Evolutionary conservation across 2,888 invertebrate genomes (phyloP).

Genomic region (Stegana nigrithorax): DNA sequence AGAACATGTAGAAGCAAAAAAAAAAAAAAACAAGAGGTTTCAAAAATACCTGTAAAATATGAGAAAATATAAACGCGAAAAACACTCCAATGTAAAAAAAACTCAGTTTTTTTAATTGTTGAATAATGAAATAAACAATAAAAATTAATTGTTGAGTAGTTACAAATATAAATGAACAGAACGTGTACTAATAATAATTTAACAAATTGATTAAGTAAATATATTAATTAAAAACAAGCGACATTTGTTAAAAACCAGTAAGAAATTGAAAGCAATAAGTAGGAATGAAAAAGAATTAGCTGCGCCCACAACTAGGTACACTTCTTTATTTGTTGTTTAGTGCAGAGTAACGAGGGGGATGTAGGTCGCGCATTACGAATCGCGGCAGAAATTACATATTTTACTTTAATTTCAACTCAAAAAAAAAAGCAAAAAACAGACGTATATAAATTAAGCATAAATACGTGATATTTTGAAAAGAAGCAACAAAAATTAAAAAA

Average conservation of each 20-base stretch:
- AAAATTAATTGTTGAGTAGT: slow-evolving; percentile 54
- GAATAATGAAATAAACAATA: slow-evolving; percentile 45
- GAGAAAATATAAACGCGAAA: slow-evolving; percentile 3
- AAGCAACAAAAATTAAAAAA: slow-evolving; percentile 45
- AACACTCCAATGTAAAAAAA: slow-evolving; percentile 11
- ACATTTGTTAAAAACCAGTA: slow-evolving; percentile 46
- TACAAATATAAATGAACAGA: slow-evolving; percentile 29
- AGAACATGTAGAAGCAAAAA: slow-evolving; percentile 3
- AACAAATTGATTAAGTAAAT: slow-evolving; percentile 23
- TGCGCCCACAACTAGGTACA: no score
- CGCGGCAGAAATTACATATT: no score
- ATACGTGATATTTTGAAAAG: slow-evolving; percentile 58
- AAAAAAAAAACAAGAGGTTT: slow-evolving; percentile 58
- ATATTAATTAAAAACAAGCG: slow-evolving; percentile 40
- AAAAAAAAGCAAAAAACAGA: slow-evolving; percentile 45
- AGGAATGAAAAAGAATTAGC: no score
- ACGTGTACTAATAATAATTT: neutral
- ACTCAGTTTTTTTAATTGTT: slow-evolving; percentile 40
- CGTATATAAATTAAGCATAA: slow-evolving; percentile 56
- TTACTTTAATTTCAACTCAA: neutral
- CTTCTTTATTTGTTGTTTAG: slow-evolving; percentile 26
- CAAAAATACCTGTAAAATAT: slow-evolving; percentile 59
- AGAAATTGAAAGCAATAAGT: neutral
- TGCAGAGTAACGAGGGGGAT: neutral
- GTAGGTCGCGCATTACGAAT: neutral